Percentiles rank a stretch among this genome's conserved stretches.
Conservation (phyloP, 2,797 vertebrate genomes). For the Galaxias olidus region DNA sequence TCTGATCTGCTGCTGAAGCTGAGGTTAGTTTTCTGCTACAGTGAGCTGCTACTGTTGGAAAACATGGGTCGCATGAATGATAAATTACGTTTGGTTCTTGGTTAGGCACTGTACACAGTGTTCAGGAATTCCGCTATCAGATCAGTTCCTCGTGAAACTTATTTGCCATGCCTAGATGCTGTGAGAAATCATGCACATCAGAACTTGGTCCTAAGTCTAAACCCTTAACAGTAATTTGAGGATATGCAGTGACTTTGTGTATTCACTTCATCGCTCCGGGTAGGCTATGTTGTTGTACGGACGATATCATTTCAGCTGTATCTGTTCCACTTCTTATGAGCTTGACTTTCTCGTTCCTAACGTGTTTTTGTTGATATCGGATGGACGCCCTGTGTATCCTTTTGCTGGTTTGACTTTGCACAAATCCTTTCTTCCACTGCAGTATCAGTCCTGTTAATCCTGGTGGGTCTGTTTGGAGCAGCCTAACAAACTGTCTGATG, state of each 20-base stretch:
- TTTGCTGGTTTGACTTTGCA: not conserved
- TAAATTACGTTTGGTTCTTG: not conserved
- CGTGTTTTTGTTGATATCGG: constrained; percentile 5
- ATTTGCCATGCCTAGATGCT: too few relatives aligned
- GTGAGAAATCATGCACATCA: too few relatives aligned
- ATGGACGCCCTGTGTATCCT: not conserved
- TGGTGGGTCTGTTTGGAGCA: constrained; percentile 7
- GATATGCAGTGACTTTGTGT: too few relatives aligned
- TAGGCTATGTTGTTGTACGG: too few relatives aligned
- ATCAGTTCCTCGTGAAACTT: too few relatives aligned
- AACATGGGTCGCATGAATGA: constrained; percentile 6
- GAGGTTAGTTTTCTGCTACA: constrained; percentile 64
- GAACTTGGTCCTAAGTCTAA: too few relatives aligned
- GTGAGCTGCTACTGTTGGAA: constrained; percentile 9
- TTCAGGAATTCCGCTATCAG: too few relatives aligned
- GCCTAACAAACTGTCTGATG: constrained; percentile 35
- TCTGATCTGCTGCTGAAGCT: constrained; percentile 55
- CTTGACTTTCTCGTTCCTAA: constrained; percentile 28
- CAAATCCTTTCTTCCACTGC: constrained; percentile 43
- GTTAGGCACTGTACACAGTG: too few relatives aligned
- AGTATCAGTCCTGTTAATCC: constrained; percentile 19
- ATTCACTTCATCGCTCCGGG: too few relatives aligned
- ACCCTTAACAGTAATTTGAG: too few relatives aligned
- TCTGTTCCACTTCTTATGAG: constrained; percentile 17
- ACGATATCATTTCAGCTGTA: not conserved